These are phyloP conservation scores for Alviniconcha marisindica DNA, from an alignment of 1,140 invertebrate genomes.

Conservation along the genomic window DNA sequence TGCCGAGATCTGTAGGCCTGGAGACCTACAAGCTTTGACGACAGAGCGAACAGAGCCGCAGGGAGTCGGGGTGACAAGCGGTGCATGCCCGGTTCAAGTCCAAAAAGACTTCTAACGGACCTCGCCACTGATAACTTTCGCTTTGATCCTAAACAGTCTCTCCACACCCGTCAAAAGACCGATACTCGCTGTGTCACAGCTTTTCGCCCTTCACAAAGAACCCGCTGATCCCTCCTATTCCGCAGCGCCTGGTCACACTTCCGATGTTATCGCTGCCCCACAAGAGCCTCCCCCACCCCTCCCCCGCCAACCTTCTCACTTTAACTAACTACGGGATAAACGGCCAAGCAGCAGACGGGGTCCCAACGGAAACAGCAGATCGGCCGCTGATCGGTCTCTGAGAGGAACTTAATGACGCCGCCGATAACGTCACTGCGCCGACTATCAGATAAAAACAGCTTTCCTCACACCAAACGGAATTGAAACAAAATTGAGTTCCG, in stretches of 20 bases:
- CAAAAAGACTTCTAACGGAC: not conserved
- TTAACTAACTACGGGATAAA: slow-evolving; percentile 12
- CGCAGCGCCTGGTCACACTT: not conserved
- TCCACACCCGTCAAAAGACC: not conserved
- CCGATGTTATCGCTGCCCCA: not conserved
- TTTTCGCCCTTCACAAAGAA: not conserved
- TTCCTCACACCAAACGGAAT: not conserved
- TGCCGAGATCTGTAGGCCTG: too few species aligned
- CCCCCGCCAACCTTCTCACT: not conserved
- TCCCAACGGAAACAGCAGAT: slow-evolving; percentile 5
- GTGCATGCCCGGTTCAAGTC: not conserved
- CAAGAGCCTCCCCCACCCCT: not conserved
- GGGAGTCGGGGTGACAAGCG: too few species aligned
- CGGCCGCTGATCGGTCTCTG: not conserved
- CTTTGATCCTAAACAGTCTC: not conserved
- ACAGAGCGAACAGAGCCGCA: too few species aligned
- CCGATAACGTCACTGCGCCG: not conserved
- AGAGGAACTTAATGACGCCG: slow-evolving; percentile 24
- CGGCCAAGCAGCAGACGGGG: not conserved
- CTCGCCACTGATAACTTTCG: not conserved
- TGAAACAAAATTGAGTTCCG: slow-evolving; percentile 15
- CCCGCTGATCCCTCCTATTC: not conserved
- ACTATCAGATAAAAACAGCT: not conserved
- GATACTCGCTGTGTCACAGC: not conserved
- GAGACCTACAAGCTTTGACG: not conserved